Base-by-base conservation (phyloP, 2,888 invertebrate genomes). In the Laspeyria flexula region DNA sequence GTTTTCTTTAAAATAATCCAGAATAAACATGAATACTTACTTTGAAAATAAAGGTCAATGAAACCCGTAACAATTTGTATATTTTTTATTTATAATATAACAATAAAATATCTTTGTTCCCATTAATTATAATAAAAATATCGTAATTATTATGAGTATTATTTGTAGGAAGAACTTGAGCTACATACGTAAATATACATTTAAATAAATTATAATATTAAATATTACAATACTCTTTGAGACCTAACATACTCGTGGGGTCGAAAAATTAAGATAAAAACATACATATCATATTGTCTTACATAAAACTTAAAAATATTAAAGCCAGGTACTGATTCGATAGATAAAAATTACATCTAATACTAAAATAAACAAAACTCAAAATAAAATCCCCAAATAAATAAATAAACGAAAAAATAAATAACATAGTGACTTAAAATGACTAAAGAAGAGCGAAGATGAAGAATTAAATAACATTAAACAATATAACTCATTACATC, bases 261-360 rank as follows among this genome's bases (percentile, higher is more conserved):
- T 27, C 39, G 18, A 50, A 48, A 25, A 7, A 25, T 25, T 6
- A 42, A 45, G 33, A 49, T 7, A 49, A 39, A 51, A 43, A 25
- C 3, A 6, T 25, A 7, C 45, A 46, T 47, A 44, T 27, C 15
- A 39, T 29, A 60, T 55, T 61, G 77, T 71, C 76, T 79, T 77
- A 80, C 51, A 79, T 63, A 71, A 70, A 57, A 81, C 84, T 85
- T 87, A 88, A 79, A 71, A 74, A 81, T 84, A 88, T 89, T 88
- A 89, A 88, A 88, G 88, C 88, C 87, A 85, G 80, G 83, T 81
- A 83, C 80, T 76, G 55, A 73, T 58, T 66, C 64, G 58, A 67
- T 66, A 66, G 60, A 65, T 69, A 69, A 60, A 67, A 53, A 58
- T 67, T 64, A 58, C 59, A 55, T 58, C 65, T 77, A 65, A 75